phyloP scores from a whole-genome alignment of 2,797 vertebrate genomes.

The Takifugu ocellatus region DNA sequence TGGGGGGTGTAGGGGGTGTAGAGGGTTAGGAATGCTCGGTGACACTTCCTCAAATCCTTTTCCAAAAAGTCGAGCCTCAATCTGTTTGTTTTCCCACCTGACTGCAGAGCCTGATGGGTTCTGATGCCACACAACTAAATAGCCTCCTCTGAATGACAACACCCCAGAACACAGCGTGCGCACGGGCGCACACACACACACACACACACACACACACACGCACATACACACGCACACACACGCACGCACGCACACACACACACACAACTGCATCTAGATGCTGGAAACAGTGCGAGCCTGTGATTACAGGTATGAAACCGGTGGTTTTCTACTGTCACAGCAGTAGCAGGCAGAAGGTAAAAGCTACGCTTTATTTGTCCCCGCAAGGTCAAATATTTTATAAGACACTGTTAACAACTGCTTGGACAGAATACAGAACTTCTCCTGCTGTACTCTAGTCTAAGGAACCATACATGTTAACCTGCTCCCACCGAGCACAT shows the following conservation, averaged over 20 bases:
- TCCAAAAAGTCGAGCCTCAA: constrained; percentile 26
- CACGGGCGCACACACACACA: constrained; percentile 1
- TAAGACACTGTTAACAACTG: no score
- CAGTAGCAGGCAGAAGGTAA: no score
- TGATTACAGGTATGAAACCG: constrained; percentile 21
- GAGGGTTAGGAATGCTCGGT: constrained; percentile 15
- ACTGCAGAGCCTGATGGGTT: constrained; percentile 19
- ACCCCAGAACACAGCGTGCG: not conserved
- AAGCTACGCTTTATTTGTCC: no score
- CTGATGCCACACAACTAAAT: constrained; percentile 17
- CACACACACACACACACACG: no score
- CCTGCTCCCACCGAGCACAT: no score
- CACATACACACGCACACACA: no score
- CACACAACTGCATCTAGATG: constrained; percentile 25
- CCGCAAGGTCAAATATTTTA: no score
- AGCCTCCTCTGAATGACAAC: constrained; percentile 10
- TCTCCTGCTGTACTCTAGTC: no score
- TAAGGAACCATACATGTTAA: no score
- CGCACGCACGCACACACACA: no score
- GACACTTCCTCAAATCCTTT: constrained; percentile 31
- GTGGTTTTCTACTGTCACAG: no score
- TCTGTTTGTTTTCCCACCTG: constrained; percentile 41
- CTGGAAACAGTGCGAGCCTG: constrained; percentile 9
- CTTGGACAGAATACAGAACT: no score
- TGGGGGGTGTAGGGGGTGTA: constrained; percentile 10